Conservation (phyloP, 2,113 vertebrate species). For the Plotosus lineatus region DNA sequence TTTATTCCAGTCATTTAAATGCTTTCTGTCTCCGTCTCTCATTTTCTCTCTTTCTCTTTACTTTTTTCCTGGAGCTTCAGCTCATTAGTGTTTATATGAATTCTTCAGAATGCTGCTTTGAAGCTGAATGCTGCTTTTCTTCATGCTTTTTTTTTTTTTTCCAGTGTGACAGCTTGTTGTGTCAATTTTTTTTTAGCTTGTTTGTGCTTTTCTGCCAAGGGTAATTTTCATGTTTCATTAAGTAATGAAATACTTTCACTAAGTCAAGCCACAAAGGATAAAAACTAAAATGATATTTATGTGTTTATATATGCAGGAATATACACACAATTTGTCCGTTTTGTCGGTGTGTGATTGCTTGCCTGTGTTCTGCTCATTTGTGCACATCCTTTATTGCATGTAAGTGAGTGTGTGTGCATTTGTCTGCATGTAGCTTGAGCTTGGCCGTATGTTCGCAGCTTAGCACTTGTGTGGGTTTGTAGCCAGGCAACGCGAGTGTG, state of each 20-base stretch:
- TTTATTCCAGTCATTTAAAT: background rate
- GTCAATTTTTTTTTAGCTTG: background rate
- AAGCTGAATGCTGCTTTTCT: background rate
- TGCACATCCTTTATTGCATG: conserved; percentile 37
- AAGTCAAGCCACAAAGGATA: background rate
- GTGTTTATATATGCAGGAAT: background rate
- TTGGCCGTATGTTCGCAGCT: conserved; percentile 35
- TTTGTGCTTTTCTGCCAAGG: background rate
- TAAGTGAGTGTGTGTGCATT: conserved; percentile 23
- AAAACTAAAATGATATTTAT: background rate
- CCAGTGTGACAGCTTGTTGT: background rate
- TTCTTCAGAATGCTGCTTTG: conserved; percentile 33
- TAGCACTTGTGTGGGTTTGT: conserved; percentile 50
- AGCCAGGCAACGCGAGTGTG: conserved; percentile 58
- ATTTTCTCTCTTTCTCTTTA: background rate
- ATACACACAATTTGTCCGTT: background rate
- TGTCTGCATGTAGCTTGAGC: conserved; percentile 36
- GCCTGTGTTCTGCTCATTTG: conserved; percentile 21
- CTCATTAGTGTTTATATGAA: conserved; percentile 41
- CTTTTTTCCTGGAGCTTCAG: conserved; percentile 12
- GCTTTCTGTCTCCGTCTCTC: background rate
- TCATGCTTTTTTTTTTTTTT: background rate
- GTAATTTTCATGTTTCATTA: background rate
- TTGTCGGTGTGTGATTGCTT: conserved; percentile 23
- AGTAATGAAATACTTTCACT: background rate